These are phyloP conservation scores for Teleiodes luculella DNA, from an alignment of 2,888 invertebrate genomes.

Conservation along the genomic window DNA sequence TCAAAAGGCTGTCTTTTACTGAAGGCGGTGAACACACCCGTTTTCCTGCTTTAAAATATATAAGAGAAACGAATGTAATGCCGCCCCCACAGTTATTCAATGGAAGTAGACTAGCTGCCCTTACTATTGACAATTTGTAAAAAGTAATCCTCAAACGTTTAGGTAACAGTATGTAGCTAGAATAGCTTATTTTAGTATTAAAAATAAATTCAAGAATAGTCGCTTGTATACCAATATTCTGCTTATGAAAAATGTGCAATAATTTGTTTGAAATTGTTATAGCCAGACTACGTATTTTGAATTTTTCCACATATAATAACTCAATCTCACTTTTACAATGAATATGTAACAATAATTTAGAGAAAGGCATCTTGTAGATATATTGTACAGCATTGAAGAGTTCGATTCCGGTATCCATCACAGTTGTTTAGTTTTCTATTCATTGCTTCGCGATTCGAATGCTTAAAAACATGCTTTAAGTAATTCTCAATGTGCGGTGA, in stretches of 20 bases:
- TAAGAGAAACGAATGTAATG: neutral
- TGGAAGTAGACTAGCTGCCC: neutral
- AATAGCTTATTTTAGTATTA: neutral
- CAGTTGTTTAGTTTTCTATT: neutral
- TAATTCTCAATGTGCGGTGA: neutral
- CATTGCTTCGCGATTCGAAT: neutral
- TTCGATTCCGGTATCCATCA: constrained; percentile 1
- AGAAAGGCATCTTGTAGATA: constrained; percentile 57
- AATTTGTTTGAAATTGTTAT: constrained; percentile 15
- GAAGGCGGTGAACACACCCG: neutral
- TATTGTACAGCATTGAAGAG: constrained; percentile 57
- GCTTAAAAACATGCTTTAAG: neutral
- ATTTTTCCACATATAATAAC: neutral
- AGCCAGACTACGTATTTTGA: constrained; percentile 1
- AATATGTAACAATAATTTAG: constrained; percentile 44
- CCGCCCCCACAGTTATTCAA: neutral
- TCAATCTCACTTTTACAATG: constrained; percentile 40
- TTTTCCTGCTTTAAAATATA: no score
- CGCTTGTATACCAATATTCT: neutral
- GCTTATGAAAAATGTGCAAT: constrained; percentile 19
- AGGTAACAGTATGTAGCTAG: neutral
- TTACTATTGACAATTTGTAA: neutral
- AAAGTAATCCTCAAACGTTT: neutral
- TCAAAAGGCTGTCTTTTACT: constrained; percentile 7
- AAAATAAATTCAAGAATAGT: neutral